phyloP scores from a whole-genome alignment of 2,888 invertebrate genomes.

The Hirtodrosophila trivittata region DNA sequence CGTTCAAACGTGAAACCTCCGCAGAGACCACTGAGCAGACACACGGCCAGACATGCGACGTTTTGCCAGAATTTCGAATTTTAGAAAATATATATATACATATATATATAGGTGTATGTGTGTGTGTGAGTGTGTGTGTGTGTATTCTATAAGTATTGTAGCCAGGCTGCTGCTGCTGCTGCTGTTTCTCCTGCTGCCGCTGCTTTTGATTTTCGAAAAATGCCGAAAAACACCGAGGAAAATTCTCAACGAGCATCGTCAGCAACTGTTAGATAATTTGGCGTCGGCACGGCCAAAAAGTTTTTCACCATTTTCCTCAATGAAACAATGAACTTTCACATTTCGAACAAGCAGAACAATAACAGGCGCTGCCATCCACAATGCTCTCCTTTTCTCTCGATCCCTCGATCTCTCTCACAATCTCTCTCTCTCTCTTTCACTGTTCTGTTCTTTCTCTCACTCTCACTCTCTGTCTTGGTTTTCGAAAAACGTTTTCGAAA shows the following conservation, averaged over 20 bases:
- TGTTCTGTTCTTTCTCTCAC: constrained; percentile 1
- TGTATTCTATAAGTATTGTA: background rate
- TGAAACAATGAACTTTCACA: constrained; percentile 80
- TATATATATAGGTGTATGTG: background rate
- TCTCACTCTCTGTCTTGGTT: constrained; percentile 13
- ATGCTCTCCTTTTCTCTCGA: constrained; percentile 5
- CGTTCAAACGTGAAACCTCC: constrained; percentile 84
- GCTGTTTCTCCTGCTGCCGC: background rate
- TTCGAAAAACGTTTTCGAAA: constrained; percentile 57
- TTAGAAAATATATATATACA: constrained; percentile 4
- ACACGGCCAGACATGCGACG: constrained; percentile 29
- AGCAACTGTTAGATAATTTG: constrained; percentile 71
- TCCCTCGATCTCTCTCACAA: constrained; percentile 7
- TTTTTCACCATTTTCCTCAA: constrained; percentile 73
- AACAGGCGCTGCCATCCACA: constrained; percentile 12
- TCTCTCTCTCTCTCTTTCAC: constrained; percentile 11
- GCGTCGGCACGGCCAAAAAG: constrained; percentile 41
- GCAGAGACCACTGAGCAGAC: constrained; percentile 83
- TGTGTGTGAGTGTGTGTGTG: background rate
- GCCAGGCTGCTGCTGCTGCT: constrained; percentile 1
- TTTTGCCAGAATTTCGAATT: constrained; percentile 30
- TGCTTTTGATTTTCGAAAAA: constrained; percentile 26
- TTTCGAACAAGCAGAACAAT: constrained; percentile 52
- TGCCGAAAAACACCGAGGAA: constrained; percentile 32
- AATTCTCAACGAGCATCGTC: constrained; percentile 34